Evolutionary conservation across 2,888 invertebrate species (phyloP), one percentile per base, ranked within the genome.

Genomic region (Teleiodes luculella): DNA sequence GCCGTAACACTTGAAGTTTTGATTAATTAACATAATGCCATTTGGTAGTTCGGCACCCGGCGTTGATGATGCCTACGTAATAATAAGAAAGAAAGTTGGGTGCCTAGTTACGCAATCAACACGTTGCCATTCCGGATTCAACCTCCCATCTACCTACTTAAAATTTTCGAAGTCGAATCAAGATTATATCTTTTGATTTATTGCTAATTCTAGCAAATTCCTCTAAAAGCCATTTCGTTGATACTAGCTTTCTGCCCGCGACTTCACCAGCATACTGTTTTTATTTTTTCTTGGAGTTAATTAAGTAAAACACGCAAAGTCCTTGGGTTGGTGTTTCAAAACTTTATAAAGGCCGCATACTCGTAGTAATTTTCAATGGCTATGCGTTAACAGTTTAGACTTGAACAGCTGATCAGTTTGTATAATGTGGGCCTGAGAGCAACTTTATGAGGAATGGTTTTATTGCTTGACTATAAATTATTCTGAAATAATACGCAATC

Each of bases 11-110:
- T 59, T 66, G 66, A 63, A 63, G 62, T 64, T 72, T 71, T 74
- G 72, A 79, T 79, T 79, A 76, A 80, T 80, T 80, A 78, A 66
- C 71, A 74, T 74, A 73, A 67, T 64, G 66, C 68, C 66, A 70
- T 74, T 68, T 66, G 63, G 64, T 24, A 24, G 24, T 24, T 24
- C 6, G 3, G 24, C 62, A 58, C 63, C 64, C 68, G 66, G 65
- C 64, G 63, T 67, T 60, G 57, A 61, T 62, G 60, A 64, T 61
- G 57, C 64, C 64, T 61, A 63, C 66, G 57, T 61, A 62, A 64
- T 60, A 62, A 14, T 39, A 57, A 46, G 24, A 52, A 28, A 35
- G 54, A 50, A 54, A 58, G 47, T 43, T 51, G 39, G 52, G 47
- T 54, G 52, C 31, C 30, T 37, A 18, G 33, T 57, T 59, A 30